Percentiles rank a stretch among this genome's conserved stretches.
Conservation (phyloP, 2,113 vertebrate genomes). For the Clarias batrachus region DNA sequence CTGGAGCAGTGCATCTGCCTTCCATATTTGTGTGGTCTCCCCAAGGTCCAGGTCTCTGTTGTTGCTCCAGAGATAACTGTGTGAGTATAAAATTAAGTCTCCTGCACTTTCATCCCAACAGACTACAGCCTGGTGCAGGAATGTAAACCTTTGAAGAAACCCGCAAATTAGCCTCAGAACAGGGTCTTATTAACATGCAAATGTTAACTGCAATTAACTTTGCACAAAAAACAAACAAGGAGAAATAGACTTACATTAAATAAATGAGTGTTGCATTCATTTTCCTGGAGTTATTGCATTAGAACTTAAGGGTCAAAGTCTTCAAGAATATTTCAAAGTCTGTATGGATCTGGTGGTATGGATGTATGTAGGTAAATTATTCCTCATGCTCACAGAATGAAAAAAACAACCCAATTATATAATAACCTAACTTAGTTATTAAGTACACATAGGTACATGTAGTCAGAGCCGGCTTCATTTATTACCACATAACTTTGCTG, state of each 20-base stretch:
- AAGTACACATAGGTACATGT: too few species aligned
- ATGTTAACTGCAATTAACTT: slow-evolving; percentile 31
- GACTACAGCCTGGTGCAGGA: slow-evolving; percentile 37
- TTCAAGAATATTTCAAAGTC: too few species aligned
- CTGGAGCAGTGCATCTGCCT: slow-evolving; percentile 48
- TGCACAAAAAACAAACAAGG: slow-evolving; percentile 28
- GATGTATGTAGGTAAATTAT: too few species aligned
- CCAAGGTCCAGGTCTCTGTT: slow-evolving; percentile 49
- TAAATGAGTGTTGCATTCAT: too few species aligned
- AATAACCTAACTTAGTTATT: too few species aligned
- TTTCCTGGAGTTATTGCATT: too few species aligned
- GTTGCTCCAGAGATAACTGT: slow-evolving; percentile 48
- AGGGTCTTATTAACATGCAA: slow-evolving; percentile 41
- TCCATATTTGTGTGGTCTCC: slow-evolving; percentile 54
- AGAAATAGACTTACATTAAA: neutral
- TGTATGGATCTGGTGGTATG: too few species aligned
- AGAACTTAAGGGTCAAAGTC: too few species aligned
- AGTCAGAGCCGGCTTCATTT: too few species aligned
- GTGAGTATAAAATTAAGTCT: slow-evolving; percentile 49
- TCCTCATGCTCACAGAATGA: too few species aligned
- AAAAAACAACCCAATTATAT: too few species aligned
- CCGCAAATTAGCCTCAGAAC: slow-evolving; percentile 44
- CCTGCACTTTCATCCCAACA: slow-evolving; percentile 25
- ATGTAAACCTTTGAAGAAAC: slow-evolving; percentile 45
- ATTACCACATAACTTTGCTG: too few species aligned